These are phyloP conservation scores for Myrmecobius fasciatus DNA, from an alignment of 2,113 vertebrate genomes.

Conservation along the genomic window DNA sequence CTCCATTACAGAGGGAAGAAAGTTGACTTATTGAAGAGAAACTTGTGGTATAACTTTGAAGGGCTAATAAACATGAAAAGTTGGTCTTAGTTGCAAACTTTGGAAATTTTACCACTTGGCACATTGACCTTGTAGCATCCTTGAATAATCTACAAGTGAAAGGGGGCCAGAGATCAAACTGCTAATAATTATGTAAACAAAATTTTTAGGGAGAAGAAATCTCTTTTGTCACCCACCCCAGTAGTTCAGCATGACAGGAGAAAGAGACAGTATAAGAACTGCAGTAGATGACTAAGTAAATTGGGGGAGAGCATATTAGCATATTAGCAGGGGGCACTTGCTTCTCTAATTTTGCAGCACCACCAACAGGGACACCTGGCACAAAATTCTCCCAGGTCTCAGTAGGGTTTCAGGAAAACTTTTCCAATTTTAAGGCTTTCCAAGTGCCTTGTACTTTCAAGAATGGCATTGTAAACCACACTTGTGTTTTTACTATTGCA, in stretches of 20 bases:
- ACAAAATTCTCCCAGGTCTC: neutral
- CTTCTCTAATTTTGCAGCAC: neutral
- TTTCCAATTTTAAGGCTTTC: neutral
- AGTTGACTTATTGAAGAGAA: neutral
- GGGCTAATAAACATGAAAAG: neutral
- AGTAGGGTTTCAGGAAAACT: neutral
- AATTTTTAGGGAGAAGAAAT: neutral
- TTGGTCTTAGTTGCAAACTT: neutral
- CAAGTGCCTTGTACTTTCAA: neutral
- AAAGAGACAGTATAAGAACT: no score
- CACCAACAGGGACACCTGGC: neutral
- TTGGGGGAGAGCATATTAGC: neutral
- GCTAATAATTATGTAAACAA: neutral
- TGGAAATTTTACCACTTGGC: neutral
- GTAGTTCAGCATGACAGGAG: neutral
- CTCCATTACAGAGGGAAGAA: neutral
- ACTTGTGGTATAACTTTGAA: neutral
- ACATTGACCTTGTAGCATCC: neutral
- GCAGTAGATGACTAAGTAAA: no score
- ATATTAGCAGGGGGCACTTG: neutral
- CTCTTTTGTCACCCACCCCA: neutral
- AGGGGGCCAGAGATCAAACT: neutral
- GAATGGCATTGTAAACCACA: neutral
- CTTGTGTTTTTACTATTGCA: neutral
- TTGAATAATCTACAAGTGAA: neutral